Percentiles rank a stretch among this genome's conserved stretches.
Conservation (phyloP, 2,113 vertebrate genomes). For the Ciconia maguari region DNA sequence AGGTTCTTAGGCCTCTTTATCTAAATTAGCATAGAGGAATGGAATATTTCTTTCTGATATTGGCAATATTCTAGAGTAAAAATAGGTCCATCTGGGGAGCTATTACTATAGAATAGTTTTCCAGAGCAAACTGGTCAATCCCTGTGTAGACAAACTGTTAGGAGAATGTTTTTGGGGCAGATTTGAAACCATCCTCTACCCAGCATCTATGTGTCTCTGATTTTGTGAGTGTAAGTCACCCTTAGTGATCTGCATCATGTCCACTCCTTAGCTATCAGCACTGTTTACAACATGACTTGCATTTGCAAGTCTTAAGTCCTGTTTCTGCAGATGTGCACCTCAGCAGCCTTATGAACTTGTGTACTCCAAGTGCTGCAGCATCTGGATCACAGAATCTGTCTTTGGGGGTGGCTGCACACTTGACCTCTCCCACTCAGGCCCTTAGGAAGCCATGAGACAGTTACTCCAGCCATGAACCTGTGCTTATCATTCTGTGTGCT, state of each 20-base stretch:
- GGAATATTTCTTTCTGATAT: not conserved
- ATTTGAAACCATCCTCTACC: not conserved
- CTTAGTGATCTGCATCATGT: not conserved
- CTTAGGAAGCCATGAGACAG: not conserved
- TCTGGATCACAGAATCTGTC: not conserved
- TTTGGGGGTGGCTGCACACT: not conserved
- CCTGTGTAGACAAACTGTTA: not conserved
- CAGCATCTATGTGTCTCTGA: not conserved
- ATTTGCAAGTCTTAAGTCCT: not conserved
- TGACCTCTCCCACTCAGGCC: not conserved
- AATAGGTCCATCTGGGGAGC: not conserved
- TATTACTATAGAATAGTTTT: not conserved
- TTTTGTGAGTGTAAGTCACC: not conserved
- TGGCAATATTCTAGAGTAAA: not conserved
- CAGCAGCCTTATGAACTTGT: not conserved
- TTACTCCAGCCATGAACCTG: not conserved
- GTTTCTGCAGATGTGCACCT: not conserved
- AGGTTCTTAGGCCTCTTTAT: not conserved
- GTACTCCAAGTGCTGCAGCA: not conserved
- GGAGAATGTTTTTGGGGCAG: not conserved
- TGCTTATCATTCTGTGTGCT: not conserved
- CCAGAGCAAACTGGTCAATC: not conserved
- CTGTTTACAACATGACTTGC: not conserved
- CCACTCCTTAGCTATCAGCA: not conserved
- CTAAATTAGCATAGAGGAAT: not conserved